phyloP scores from a whole-genome alignment of 1,140 invertebrate genomes.

The Sitobion miscanthi region DNA sequence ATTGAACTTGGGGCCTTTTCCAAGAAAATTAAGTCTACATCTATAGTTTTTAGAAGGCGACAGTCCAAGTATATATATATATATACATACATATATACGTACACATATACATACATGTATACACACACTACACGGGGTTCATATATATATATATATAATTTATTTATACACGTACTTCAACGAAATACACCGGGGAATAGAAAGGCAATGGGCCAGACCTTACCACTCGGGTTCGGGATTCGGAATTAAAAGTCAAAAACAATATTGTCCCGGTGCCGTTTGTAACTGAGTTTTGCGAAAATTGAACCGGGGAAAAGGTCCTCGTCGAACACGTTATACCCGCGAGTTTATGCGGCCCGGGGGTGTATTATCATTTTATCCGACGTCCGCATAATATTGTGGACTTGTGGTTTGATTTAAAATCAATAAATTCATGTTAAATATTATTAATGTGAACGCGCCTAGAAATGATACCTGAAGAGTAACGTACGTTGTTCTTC shows the following conservation, averaged over 20 bases:
- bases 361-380: neutral
- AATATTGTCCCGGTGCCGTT: conserved; percentile 36
- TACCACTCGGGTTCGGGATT: neutral
- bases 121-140: no score
- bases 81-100: neutral
- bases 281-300: conserved; percentile 18
- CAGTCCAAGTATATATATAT: neutral
- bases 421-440: neutral
- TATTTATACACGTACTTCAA: conserved; percentile 12
- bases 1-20: conserved; percentile 18
- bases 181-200: neutral
- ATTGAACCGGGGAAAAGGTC: neutral
- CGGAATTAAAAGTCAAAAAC: conserved; percentile 46
- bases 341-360: neutral
- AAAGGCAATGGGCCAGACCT: neutral
- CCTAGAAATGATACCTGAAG: no score
- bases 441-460: neutral
- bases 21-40: conserved; percentile 28
- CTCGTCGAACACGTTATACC: neutral
- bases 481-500: no score
- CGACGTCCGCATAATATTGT: no score
- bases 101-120: neutral
- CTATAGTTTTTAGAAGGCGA: conserved; percentile 31
- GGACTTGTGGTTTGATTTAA: neutral
- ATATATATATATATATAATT: neutral